These are phyloP conservation scores for Drosophila chauvacae DNA, from an alignment of 1,140 invertebrate genomes.

Conservation along the genomic window DNA sequence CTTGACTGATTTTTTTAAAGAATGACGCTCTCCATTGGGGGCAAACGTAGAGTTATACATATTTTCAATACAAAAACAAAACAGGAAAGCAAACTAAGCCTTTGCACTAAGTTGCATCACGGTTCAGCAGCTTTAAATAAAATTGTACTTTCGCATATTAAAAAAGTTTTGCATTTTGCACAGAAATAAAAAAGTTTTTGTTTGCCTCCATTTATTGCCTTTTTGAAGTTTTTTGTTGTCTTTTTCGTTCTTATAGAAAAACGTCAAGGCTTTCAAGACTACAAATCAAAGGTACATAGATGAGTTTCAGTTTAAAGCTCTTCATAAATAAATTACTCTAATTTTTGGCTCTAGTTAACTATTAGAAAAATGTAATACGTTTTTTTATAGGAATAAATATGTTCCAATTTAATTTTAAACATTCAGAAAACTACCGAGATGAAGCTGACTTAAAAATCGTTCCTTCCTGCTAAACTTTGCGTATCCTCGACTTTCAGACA, in stretches of 20 bases:
- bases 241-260: conserved; percentile 24
- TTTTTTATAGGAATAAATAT: not conserved
- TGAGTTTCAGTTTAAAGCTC: not conserved
- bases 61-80: conserved; percentile 5
- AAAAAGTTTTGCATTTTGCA: conserved; percentile 79
- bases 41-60: not conserved
- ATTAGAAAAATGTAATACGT: not conserved
- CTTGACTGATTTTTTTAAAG: not conserved
- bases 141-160: conserved; percentile 80
- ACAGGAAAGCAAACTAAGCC: conserved; percentile 1
- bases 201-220: conserved; percentile 24
- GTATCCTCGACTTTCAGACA: conserved; percentile 18
- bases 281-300: not conserved
- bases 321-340: too few relatives aligned
- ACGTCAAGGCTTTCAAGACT: not conserved
- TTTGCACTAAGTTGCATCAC: conserved; percentile 16
- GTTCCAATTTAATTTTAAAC: not conserved
- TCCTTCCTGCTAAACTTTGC: conserved; percentile 4
- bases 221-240: conserved; percentile 19
- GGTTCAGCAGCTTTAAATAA: conserved; percentile 69
- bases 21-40: not conserved
- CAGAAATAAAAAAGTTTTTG: conserved; percentile 78
- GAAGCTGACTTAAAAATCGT: not conserved
- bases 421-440: not conserved
- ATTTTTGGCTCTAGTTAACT: not conserved